phyloP scores from a whole-genome alignment of 2,797 vertebrate species.

The Podargus strigoides region DNA sequence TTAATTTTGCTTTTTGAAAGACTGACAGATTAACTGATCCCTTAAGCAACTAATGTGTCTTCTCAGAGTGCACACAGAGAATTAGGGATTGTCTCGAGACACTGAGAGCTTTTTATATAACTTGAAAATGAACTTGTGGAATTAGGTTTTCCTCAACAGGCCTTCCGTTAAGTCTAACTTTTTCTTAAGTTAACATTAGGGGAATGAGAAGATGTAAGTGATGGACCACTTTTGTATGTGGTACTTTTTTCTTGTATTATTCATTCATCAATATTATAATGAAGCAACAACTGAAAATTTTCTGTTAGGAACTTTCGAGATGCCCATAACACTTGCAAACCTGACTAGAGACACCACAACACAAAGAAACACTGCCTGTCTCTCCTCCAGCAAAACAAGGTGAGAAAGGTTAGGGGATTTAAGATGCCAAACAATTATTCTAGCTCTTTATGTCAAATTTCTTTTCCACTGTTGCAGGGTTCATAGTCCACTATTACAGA shows the following conservation, averaged over 20 bases:
- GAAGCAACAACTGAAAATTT: neutral
- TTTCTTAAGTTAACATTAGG: neutral
- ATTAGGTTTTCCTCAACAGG: neutral
- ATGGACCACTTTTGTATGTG: neutral
- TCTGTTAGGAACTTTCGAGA: neutral
- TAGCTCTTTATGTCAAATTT: neutral
- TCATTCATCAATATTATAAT: neutral
- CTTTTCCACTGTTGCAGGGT: neutral
- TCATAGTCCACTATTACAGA: neutral
- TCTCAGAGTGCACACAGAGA: neutral
- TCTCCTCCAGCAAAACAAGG: neutral
- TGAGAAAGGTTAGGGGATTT: neutral
- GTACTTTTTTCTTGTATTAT: neutral
- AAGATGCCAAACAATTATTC: neutral
- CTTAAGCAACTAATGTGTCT: neutral
- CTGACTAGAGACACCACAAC: neutral
- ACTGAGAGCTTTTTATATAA: neutral
- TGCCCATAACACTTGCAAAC: neutral
- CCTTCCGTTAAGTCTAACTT: neutral
- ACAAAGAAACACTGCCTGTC: neutral
- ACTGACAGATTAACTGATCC: neutral
- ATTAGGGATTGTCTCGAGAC: neutral
- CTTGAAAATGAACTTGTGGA: neutral
- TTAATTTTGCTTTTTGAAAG: constrained; percentile 8
- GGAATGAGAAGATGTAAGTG: neutral